Percentiles rank a stretch among this genome's conserved stretches.
Evolutionary conservation across 92 coral and sea anemone genomes (phyloP).

Genomic region (Phymanthus crucifer): DNA sequence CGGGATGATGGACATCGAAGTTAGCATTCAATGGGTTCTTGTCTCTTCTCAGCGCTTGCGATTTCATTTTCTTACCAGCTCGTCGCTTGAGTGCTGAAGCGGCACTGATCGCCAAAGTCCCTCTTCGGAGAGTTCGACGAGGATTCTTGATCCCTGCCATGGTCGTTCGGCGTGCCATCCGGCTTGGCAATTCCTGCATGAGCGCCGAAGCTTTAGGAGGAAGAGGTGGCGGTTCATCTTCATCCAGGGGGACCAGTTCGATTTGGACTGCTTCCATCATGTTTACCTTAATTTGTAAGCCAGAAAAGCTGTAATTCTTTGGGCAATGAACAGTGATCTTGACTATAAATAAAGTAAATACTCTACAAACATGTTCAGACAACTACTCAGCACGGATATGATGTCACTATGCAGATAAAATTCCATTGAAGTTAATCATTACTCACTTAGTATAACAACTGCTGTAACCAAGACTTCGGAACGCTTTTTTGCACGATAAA

Average conservation of each 20-base stretch:
- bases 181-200: constrained; percentile 71
- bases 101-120: constrained; percentile 22
- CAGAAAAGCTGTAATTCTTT: not conserved
- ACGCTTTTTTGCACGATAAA: too few species aligned
- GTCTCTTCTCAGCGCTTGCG: constrained; percentile 31
- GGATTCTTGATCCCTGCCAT: constrained; percentile 14
- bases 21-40: constrained; percentile 19
- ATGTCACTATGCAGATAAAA: not conserved
- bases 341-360: not conserved
- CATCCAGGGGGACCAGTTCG: constrained; percentile 21
- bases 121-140: constrained; percentile 1
- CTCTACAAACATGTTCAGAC: not conserved
- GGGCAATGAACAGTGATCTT: not conserved
- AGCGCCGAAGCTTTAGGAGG: constrained; percentile 34
- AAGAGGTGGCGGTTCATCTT: constrained; percentile 34
- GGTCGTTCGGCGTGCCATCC: constrained; percentile 61
- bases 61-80: constrained; percentile 12
- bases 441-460: too few species aligned
- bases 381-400: not conserved
- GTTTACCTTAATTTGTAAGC: not conserved
- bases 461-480: too few species aligned
- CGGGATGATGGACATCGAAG: constrained; percentile 24
- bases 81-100: constrained; percentile 24
- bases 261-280: constrained; percentile 32
- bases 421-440: not conserved